Evolutionary conservation across 92 coral and sea anemone species (phyloP), one percentile per base, ranked within the genome.

Genomic region (Phenganax marumi): DNA sequence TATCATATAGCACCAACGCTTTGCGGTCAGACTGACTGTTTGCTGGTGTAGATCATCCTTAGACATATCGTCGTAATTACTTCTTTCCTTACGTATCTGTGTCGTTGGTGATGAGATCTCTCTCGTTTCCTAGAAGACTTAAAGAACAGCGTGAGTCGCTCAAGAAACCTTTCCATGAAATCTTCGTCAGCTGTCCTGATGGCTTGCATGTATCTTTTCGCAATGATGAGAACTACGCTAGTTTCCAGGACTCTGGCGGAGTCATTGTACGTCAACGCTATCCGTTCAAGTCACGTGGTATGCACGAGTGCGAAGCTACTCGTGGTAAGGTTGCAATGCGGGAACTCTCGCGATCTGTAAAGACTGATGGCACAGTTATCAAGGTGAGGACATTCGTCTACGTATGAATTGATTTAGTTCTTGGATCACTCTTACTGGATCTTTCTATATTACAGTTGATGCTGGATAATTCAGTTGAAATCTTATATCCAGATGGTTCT

Each of bases 401-500:
- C n/a, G 12, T 46, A 24, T 14, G 18, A 22, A 23, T 7, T 9
- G 24, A 13, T 17, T 14, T 8, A 39, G 18, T 16, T 19, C 11
- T 4, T 39, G 39, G 54, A 16, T 13, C 26, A 18, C 48, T n/a
- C 52, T 53, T 12, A 16, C 14, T 43, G n/a, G 16, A 26, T 48
- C 57, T 49, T 24, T 85, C 23, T 52, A 25, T 81, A 47, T 25
- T 58, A 9, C 80, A 92, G 97, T 86, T 90, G 18, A 87, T 92
- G 85, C 75, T 68, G 17, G 89, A 88, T 73, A 92, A 91, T 52
- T 87, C 95, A 76, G 83, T 95, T 43, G 87, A 95, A 82, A 93
- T 95, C 51, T 93, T 95, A 33, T 88, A 89, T 85, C 91, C 98
- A 16, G 96, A 91, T 63, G 98, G 98, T 9, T 92, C 93, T n/a